Conservation (phyloP, 2,113 vertebrate genomes). For the Bufo bufo region DNA sequence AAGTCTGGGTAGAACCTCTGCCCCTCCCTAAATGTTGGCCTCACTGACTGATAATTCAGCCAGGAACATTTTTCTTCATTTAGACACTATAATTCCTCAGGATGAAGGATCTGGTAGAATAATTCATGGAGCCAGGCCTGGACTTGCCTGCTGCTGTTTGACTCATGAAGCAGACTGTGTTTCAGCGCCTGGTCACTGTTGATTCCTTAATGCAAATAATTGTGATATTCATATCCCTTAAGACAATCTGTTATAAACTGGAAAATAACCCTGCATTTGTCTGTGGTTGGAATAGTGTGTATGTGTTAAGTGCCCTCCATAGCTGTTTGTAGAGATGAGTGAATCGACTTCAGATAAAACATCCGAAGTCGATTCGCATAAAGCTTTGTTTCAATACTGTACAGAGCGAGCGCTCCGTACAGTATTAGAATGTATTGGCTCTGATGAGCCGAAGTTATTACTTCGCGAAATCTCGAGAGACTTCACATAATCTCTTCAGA, state of each 20-base stretch:
- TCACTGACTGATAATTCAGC: not conserved
- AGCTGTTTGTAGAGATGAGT: too few relatives aligned
- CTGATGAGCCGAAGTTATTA: too few relatives aligned
- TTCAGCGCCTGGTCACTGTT: conserved; percentile 13
- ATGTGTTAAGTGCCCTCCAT: too few relatives aligned
- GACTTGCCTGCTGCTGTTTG: conserved; percentile 3
- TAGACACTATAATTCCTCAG: conserved; percentile 20
- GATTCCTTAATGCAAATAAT: not conserved
- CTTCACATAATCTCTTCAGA: too few relatives aligned
- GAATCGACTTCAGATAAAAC: too few relatives aligned
- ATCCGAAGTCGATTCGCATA: too few relatives aligned
- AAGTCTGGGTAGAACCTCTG: not conserved
- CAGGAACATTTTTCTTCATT: conserved; percentile 53
- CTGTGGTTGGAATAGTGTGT: not conserved
- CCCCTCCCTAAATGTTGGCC: conserved; percentile 49
- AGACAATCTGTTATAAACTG: not conserved
- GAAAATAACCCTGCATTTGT: not conserved
- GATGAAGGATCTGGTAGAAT: not conserved
- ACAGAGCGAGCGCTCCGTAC: too few relatives aligned
- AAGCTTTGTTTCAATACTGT: too few relatives aligned
- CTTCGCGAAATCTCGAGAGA: too few relatives aligned
- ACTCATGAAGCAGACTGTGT: conserved; percentile 6
- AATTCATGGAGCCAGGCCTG: not conserved
- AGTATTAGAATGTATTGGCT: too few relatives aligned
- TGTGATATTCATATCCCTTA: conserved; percentile 23